A percentile compares a stretch with the other conserved stretches of the same genome.
phyloP scores from a whole-genome alignment of 2,797 vertebrate genomes.

The Pogoniulus pusillus region DNA sequence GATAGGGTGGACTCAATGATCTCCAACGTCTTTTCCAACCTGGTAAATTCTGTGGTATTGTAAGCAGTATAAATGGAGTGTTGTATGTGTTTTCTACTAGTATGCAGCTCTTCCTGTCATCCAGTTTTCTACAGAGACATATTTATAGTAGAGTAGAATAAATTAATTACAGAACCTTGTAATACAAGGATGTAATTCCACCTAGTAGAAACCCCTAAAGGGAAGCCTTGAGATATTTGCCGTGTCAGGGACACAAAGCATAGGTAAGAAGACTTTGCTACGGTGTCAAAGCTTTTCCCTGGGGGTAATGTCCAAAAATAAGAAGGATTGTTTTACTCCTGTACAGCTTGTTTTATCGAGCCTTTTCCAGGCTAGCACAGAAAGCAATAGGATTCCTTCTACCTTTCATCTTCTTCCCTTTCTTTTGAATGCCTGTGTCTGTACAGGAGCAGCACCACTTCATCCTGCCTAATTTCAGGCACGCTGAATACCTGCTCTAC shows the following conservation, averaged over 20 bases:
- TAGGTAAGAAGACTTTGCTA: constrained; percentile 34
- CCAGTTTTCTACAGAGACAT: constrained; percentile 57
- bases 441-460: not conserved
- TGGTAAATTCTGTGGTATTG: not conserved
- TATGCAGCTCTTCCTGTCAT: constrained; percentile 43
- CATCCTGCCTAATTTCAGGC: not conserved
- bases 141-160: constrained; percentile 57
- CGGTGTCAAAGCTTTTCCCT: constrained; percentile 17
- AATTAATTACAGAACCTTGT: constrained; percentile 56
- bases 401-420: not conserved
- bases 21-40: too few relatives aligned
- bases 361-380: not conserved
- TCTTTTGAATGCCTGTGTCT: not conserved
- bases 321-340: constrained; percentile 2
- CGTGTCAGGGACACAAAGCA: constrained; percentile 38
- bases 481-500: not conserved
- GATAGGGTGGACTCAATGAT: too few relatives aligned
- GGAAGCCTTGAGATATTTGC: constrained; percentile 42
- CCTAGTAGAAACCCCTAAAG: constrained; percentile 53
- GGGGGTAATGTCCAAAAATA: not conserved
- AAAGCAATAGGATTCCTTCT: not conserved
- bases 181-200: constrained; percentile 52
- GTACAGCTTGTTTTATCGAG: constrained; percentile 5
- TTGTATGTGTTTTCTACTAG: constrained; percentile 36
- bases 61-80: constrained; percentile 9